Evolutionary conservation across 2,113 vertebrate genomes (phyloP), one percentile per base, ranked within the genome.

Genomic region (Strix aluco): DNA sequence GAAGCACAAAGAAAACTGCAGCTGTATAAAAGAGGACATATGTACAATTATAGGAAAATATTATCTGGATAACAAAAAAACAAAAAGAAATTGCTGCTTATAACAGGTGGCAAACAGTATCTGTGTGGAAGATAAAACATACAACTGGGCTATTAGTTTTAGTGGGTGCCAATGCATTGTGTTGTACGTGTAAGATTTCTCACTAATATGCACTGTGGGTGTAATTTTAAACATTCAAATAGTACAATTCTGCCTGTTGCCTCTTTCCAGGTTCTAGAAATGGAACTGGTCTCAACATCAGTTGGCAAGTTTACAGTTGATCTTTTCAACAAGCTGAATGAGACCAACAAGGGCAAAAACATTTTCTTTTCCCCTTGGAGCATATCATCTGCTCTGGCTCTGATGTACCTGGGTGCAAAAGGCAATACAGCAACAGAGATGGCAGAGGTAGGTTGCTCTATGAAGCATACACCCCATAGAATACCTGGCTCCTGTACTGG

Each of bases 291-390:
- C 46, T 97, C 97, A 71, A 86, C 73, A 81, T 98, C 99, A 46
- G 97, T 99, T 92, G 98, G 98, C 2, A 74, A 42, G 7, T 99
- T 99, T 71, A 97, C 98, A 13, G 30, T 99, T 93, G 98, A 99
- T 34, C 96, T 99, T 86, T 98, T 98, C 92, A 98, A 97, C 75
- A 98, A 97, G 30, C 78, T 99, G 87, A 98, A 97, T 93, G 96
- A 97, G 34, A 13, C 18, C 2, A 95, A 92, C 1, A 52, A 97
- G 10, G 65, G 49, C 0, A 97, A 97, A 30, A 99, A 99, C 67
- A 46, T 99, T 91, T 99, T 99, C 81, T 55, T 99, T 61, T 99
- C 98, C 4, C 98, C 99, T 1, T 98, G 99, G 96, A 99, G 99
- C 92, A 97, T 99, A 97, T 98, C 99, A 14, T 97, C 99, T 9